These are phyloP conservation scores for Andrena marginata DNA, from an alignment of 2,888 invertebrate species.

Conservation along the genomic window DNA sequence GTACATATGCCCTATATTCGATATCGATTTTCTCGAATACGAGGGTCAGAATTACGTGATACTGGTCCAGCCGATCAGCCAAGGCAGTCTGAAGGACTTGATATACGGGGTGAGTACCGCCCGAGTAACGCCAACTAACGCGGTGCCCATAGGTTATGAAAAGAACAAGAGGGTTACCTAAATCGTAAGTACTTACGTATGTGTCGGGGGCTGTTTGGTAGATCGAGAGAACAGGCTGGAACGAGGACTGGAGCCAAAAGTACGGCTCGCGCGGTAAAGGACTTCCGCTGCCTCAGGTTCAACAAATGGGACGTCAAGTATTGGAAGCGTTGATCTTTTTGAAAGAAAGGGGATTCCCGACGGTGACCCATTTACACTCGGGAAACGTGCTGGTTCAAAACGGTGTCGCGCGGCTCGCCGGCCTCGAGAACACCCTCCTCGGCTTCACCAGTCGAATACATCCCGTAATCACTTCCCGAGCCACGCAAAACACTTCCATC, in stretches of 20 bases:
- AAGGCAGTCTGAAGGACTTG: constrained; percentile 95
- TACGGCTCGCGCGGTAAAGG: constrained; percentile 90
- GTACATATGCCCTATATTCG: constrained; percentile 95
- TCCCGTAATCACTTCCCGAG: constrained; percentile 86
- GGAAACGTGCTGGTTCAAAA: constrained; percentile 97
- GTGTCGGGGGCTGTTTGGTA: constrained; percentile 51
- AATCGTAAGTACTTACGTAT: background rate
- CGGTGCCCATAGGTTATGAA: background rate
- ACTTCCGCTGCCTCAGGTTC: constrained; percentile 92
- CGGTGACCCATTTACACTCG: constrained; percentile 94
- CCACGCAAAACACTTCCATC: constrained; percentile 86
- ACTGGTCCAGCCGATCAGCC: constrained; percentile 93
- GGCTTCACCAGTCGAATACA: constrained; percentile 89
- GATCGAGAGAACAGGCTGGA: constrained; percentile 89
- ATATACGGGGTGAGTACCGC: constrained; percentile 90
- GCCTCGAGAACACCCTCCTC: constrained; percentile 93
- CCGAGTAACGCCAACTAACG: too few relatives aligned
- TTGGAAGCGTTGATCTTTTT: constrained; percentile 94
- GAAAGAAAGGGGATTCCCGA: constrained; percentile 94
- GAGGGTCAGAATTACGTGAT: constrained; percentile 87
- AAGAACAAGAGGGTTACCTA: background rate
- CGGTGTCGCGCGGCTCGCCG: constrained; percentile 95
- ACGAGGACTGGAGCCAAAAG: constrained; percentile 92
- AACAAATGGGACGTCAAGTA: constrained; percentile 94
- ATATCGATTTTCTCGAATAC: constrained; percentile 90